phyloP scores from a whole-genome alignment of 2,113 vertebrate genomes.

The Coregonus clupeaformis region DNA sequence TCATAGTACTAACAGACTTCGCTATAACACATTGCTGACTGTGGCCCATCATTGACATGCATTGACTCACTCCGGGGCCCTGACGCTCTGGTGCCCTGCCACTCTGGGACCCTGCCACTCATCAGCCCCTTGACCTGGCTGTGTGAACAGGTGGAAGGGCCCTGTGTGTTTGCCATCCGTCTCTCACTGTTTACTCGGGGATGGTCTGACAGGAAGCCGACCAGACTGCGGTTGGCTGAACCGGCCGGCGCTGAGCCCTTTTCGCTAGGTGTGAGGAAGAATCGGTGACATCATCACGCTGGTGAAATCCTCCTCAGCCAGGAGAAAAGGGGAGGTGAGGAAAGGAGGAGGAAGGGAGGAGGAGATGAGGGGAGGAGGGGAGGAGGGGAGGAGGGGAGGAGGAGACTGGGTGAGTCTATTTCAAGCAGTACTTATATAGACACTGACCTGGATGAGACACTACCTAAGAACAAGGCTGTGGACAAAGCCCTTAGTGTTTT shows the following conservation, averaged over 20 bases:
- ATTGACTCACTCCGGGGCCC: not conserved
- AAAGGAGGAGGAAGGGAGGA: too few relatives aligned
- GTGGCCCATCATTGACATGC: not conserved
- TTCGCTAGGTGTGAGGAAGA: conserved; percentile 60
- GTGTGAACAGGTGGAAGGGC: conserved; percentile 56
- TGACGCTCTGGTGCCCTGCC: not conserved
- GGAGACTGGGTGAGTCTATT: conserved; percentile 41
- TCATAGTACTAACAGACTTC: not conserved
- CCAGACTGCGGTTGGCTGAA: conserved; percentile 60
- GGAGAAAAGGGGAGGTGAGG: conserved; percentile 21
- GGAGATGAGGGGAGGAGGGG: too few relatives aligned
- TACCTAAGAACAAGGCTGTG: not conserved
- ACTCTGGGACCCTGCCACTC: not conserved
- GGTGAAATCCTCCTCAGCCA: conserved; percentile 32
- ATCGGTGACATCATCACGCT: conserved; percentile 61
- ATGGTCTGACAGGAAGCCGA: conserved; percentile 71
- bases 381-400: not conserved
- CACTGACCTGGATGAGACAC: conserved; percentile 12
- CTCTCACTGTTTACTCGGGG: conserved; percentile 59
- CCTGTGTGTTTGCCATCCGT: conserved; percentile 52
- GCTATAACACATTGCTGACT: too few relatives aligned
- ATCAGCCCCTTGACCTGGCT: conserved; percentile 30
- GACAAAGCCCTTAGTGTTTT: not conserved
- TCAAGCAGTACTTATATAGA: conserved; percentile 36
- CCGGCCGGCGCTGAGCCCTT: conserved; percentile 51